phyloP scores from a whole-genome alignment of 2,797 vertebrate genomes.

The Monodelphis domestica region DNA sequence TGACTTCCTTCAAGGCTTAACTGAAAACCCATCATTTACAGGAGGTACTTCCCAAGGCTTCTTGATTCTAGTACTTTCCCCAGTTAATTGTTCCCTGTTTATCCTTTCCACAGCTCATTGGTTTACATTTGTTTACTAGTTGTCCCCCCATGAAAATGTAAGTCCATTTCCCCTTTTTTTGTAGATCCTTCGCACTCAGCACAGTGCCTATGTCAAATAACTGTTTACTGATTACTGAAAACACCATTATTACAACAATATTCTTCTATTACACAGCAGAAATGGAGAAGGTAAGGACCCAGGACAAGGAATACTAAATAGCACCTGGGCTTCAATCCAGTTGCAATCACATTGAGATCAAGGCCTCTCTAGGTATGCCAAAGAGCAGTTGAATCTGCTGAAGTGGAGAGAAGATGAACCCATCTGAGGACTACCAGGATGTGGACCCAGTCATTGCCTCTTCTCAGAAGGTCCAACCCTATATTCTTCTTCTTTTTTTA shows the following conservation, averaged over 20 bases:
- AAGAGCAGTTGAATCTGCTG: not conserved
- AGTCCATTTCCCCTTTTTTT: not conserved
- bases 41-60: not conserved
- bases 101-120: not conserved
- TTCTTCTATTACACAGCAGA: not conserved
- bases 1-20: not conserved
- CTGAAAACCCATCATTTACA: too few relatives aligned
- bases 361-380: not conserved
- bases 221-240: not conserved
- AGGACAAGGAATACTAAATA: not conserved
- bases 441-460: not conserved
- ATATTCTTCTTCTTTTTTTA: too few relatives aligned
- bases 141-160: not conserved
- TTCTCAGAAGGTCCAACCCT: not conserved
- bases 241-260: not conserved
- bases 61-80: not conserved
- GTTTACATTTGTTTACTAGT: not conserved
- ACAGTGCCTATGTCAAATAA: not conserved
- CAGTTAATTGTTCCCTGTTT: not conserved
- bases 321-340: not conserved
- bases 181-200: not conserved
- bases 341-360: not conserved
- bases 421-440: not conserved
- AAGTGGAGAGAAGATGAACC: not conserved
- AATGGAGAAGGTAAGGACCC: too few relatives aligned